Evolutionary conservation across 2,113 vertebrate species (phyloP).

Genomic region (Passer domesticus): DNA sequence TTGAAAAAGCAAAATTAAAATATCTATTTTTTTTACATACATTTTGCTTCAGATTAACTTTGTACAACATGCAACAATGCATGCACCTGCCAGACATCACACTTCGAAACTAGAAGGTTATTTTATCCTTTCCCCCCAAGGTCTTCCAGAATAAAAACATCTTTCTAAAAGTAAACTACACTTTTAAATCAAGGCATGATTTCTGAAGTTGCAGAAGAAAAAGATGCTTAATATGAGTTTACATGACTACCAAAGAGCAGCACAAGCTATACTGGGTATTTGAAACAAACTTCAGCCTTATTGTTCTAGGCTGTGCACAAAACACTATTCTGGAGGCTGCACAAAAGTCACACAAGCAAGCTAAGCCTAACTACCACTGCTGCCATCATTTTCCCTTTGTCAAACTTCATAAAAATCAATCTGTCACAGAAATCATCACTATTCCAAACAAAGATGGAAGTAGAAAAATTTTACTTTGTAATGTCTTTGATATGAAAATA

Average conservation of each 20-base stretch:
- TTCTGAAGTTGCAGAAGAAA: background rate
- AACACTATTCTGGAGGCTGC: background rate
- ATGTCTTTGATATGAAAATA: background rate
- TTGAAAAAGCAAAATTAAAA: background rate
- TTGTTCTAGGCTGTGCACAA: background rate
- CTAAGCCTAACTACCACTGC: background rate
- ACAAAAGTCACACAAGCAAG: constrained; percentile 14
- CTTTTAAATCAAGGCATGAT: background rate
- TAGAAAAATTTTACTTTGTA: background rate
- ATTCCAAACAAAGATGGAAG: constrained; percentile 32
- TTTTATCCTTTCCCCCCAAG: background rate
- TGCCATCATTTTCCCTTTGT: background rate
- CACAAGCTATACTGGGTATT: background rate
- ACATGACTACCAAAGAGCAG: background rate
- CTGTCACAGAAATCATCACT: background rate
- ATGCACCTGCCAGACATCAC: background rate
- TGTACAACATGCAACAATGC: background rate
- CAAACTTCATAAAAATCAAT: background rate
- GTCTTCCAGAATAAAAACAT: background rate
- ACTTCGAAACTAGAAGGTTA: background rate
- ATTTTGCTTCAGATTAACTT: background rate
- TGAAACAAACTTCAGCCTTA: background rate
- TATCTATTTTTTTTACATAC: background rate
- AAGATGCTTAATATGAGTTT: background rate
- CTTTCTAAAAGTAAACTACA: background rate